Base-by-base conservation (phyloP, 2,113 vertebrate species). In the Ursus arctos region DNA sequence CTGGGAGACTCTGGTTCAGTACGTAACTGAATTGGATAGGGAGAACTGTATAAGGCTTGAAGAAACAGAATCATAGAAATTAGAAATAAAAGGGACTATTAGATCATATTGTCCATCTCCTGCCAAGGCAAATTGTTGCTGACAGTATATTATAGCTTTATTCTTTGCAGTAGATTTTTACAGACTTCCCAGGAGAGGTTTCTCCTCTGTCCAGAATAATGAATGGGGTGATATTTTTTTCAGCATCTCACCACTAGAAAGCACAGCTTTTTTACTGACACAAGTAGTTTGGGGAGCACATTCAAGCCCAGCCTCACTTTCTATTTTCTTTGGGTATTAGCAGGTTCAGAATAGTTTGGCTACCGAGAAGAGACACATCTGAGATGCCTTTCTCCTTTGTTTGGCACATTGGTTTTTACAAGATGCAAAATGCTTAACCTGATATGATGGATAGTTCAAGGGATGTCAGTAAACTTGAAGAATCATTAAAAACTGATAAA, bases 91-190 rank as follows among this genome's bases (percentile, higher is more conserved):
- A 98, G 94, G 94, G 93, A 43, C 69, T 97, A 36, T 18, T 98
- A 97, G 96, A 92, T 97, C 96, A 76, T 94, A 97, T 97, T 98
- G 84, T 71, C 97, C 91, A 13, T 98, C 94, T 67, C 76, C 94
- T 96, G 79, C 95, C 96, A 95, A 85, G 95, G 77, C 80, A 95
- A 98, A 98, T 97, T 98, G 94, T 97, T 97, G 94, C 95, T 92
- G 92, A 85, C 91, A 95, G 96, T 97, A 51, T 96, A 96, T 98
- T 98, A 97, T 47, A 97, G 95, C 95, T 98, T 97, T 98, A 97
- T 87, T 98, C 94, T 98, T 98, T 97, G 90, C 91, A 94, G 94
- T 97, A 96, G 89, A 97, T 88, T 97, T 98, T 98, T 97, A 88
- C 80, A 90, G 65, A 49, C 96, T 97, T 96, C 96, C 49, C 93